phyloP scores from a whole-genome alignment of 2,888 invertebrate species.

The Sipha maydis region DNA sequence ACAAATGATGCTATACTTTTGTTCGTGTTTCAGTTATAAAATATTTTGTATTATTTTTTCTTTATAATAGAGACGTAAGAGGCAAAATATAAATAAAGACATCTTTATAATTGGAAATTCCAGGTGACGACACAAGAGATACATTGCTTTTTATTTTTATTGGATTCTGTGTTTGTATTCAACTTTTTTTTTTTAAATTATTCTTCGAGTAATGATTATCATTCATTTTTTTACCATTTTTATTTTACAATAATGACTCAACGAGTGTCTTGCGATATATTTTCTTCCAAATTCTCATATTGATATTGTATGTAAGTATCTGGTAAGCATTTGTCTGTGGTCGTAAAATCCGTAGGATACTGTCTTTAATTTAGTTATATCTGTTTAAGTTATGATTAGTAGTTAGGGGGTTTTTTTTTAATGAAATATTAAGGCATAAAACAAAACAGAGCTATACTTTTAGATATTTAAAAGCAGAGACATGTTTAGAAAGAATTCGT shows the following conservation, averaged over 20 bases:
- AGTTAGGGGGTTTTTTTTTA: background rate
- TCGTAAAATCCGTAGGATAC: slow-evolving; percentile 16
- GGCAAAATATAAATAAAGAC: background rate
- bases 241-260: background rate
- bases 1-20: background rate
- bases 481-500: slow-evolving; percentile 43
- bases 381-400: background rate
- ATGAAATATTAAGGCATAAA: slow-evolving; percentile 33
- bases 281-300: background rate
- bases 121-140: background rate
- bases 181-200: too few relatives aligned
- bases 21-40: too few relatives aligned
- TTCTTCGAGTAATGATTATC: background rate
- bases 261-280: background rate
- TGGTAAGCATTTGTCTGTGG: background rate
- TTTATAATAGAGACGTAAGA: background rate
- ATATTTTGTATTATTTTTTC: background rate
- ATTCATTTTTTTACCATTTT: background rate
- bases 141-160: background rate
- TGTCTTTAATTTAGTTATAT: slow-evolving; percentile 31
- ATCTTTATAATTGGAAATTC: background rate
- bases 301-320: background rate
- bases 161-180: background rate
- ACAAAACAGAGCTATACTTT: background rate
- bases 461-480: slow-evolving; percentile 14